Evolutionary conservation across 2,888 invertebrate species (phyloP).

Genomic region (Drosophila algonquin): DNA sequence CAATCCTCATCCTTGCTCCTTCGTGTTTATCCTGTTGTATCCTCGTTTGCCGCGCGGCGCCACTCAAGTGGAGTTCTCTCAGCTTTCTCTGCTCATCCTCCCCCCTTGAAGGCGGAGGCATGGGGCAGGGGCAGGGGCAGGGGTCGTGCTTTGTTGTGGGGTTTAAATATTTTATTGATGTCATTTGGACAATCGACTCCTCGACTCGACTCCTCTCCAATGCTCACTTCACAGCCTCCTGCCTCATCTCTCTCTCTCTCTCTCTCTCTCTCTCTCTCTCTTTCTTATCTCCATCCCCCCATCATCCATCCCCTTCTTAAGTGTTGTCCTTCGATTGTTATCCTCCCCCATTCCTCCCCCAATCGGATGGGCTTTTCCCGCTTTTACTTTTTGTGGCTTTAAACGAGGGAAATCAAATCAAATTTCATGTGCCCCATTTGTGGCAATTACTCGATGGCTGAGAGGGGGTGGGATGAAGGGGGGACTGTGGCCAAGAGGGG

Average conservation of each 20-base stretch:
- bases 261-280: constrained; percentile 34
- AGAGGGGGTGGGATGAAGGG: not conserved
- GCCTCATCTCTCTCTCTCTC: constrained; percentile 39
- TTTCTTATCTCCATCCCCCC: constrained; percentile 30
- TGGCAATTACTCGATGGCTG: constrained; percentile 34
- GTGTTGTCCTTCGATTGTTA: constrained; percentile 43
- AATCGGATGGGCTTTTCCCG: not conserved
- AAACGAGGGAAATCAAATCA: constrained; percentile 57
- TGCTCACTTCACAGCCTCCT: constrained; percentile 66
- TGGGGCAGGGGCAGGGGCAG: constrained; percentile 32
- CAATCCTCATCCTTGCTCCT: constrained; percentile 24
- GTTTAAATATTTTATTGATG: constrained; percentile 75
- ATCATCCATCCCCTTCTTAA: constrained; percentile 37
- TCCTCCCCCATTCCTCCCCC: constrained; percentile 12
- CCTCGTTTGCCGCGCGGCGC: constrained; percentile 65
- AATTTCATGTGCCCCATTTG: constrained; percentile 62
- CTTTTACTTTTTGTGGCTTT: constrained; percentile 25
- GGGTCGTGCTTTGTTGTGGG: constrained; percentile 54
- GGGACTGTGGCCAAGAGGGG: constrained; percentile 49
- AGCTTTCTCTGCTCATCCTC: not conserved
- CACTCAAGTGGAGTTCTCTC: constrained; percentile 54
- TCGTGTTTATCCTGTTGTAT: constrained; percentile 62
- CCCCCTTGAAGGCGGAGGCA: constrained; percentile 4
- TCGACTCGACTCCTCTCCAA: constrained; percentile 29
- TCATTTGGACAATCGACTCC: constrained; percentile 69